Conservation (phyloP, 92 coral and sea anemone species). For the Meandrina meandrites region DNA sequence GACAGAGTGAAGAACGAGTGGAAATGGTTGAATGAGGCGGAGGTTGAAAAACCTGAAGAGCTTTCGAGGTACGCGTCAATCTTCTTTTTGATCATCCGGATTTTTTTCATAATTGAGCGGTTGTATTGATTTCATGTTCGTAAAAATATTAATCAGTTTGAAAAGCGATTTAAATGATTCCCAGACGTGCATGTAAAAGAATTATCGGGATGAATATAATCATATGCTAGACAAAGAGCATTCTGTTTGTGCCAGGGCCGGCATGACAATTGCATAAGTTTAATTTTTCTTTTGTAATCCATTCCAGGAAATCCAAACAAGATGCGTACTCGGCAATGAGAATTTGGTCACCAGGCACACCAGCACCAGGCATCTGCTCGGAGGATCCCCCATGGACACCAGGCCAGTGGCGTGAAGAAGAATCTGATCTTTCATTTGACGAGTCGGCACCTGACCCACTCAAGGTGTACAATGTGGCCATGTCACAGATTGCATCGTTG, state of each 20-base stretch:
- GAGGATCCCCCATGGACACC: conserved; percentile 49
- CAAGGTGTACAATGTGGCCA: conserved; percentile 42
- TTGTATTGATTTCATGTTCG: too few relatives aligned
- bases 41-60: background rate
- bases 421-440: background rate
- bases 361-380: conserved; percentile 1
- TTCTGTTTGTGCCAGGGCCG: too few relatives aligned
- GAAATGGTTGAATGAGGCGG: conserved; percentile 33
- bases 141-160: too few relatives aligned
- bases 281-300: background rate
- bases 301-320: conserved; percentile 20
- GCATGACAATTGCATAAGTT: background rate
- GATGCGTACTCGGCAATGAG: conserved; percentile 5
- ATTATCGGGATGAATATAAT: too few relatives aligned
- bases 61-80: conserved; percentile 24
- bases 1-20: conserved; percentile 53
- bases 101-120: background rate
- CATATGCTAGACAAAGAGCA: too few relatives aligned
- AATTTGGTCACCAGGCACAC: conserved; percentile 8
- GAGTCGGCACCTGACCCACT: conserved; percentile 21
- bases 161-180: too few relatives aligned
- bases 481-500: conserved; percentile 41
- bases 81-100: background rate
- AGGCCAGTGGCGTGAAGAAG: conserved; percentile 42
- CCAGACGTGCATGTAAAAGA: too few relatives aligned